These are phyloP conservation scores for Xenopus laevis DNA, from an alignment of 2,113 vertebrate species.

Conservation along the genomic window DNA sequence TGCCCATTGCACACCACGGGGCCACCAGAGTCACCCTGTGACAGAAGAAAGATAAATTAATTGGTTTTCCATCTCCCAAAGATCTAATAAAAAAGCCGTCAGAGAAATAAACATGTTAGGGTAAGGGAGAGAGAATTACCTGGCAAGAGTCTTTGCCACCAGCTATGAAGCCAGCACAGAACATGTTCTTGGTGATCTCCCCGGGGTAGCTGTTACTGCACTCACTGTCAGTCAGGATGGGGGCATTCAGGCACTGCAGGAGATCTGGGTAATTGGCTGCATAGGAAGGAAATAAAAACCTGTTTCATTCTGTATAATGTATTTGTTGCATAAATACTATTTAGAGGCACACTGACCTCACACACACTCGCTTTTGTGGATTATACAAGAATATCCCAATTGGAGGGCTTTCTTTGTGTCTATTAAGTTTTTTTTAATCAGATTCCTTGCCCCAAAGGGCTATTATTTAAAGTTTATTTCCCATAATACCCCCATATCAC, in stretches of 20 bases:
- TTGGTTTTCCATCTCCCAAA: no score
- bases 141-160: constrained; percentile 79
- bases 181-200: constrained; percentile 73
- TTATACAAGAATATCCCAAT: no score
- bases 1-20: constrained; percentile 68
- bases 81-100: no score
- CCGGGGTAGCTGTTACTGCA: constrained; percentile 68
- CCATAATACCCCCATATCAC: no score
- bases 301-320: neutral
- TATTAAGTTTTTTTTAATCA: no score
- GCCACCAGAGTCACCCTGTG: constrained; percentile 77
- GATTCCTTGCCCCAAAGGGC: no score
- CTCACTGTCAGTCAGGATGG: constrained; percentile 64
- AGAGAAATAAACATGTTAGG: neutral
- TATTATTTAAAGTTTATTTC: no score
- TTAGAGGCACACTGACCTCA: neutral
- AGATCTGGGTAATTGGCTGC: constrained; percentile 64
- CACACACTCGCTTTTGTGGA: neutral
- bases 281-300: neutral
- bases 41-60: neutral
- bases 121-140: constrained; percentile 50
- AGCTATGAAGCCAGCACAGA: constrained; percentile 71
- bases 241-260: constrained; percentile 68
- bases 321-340: no score
- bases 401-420: no score